A percentile compares a stretch with the other conserved stretches of the same genome.
phyloP scores from a whole-genome alignment of 2,797 vertebrate genomes.

The Clamator glandarius region DNA sequence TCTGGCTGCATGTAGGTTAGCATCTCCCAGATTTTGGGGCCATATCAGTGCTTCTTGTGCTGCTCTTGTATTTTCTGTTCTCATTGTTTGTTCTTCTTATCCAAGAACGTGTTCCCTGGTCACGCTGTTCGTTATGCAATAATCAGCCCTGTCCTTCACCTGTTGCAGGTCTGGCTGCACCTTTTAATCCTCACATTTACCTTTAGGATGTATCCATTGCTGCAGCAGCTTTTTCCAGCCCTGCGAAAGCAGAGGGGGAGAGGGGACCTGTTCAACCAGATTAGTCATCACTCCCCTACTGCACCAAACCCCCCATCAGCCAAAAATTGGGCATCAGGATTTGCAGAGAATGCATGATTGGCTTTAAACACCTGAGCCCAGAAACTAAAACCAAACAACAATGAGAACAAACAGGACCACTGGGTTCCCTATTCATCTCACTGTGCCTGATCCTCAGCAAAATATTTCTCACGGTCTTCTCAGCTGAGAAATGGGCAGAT shows the following conservation, averaged over 20 bases:
- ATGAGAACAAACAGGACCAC: background rate
- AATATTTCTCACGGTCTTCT: background rate
- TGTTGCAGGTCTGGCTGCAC: background rate
- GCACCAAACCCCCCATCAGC: rapidly evolving
- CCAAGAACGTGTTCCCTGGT: background rate
- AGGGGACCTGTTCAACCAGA: background rate
- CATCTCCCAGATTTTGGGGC: background rate
- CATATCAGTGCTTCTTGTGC: background rate
- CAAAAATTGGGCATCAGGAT: background rate
- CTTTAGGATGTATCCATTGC: background rate
- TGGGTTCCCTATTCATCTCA: background rate
- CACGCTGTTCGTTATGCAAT: rapidly evolving
- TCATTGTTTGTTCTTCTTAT: background rate
- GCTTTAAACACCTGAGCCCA: background rate
- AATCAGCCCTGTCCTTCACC: background rate
- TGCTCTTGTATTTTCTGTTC: background rate
- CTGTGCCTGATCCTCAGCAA: rapidly evolving
- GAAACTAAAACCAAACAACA: background rate
- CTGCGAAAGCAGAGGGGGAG: background rate
- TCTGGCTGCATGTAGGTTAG: rapidly evolving
- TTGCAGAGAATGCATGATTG: background rate
- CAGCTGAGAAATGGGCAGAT: background rate
- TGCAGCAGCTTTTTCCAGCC: background rate
- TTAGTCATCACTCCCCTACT: background rate
- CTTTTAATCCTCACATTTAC: conserved; percentile 2